Percentiles rank a stretch among this genome's conserved stretches.
Evolutionary conservation across 2,888 invertebrate genomes (phyloP).

Genomic region (Acrobasis suavella): DNA sequence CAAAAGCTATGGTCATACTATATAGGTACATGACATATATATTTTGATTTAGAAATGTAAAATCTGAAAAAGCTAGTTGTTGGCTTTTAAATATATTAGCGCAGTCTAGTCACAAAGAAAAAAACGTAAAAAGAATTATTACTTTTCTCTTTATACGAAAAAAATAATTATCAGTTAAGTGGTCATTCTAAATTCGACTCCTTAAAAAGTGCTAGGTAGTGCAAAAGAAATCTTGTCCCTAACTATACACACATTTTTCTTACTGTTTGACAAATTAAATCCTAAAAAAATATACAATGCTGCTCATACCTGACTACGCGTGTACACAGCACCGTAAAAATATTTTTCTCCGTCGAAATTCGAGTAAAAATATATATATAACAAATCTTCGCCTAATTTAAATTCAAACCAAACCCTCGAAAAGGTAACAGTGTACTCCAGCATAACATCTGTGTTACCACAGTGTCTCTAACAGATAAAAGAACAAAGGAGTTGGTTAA

Average conservation of each 20-base stretch:
- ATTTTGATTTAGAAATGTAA: neutral
- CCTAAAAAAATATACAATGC: neutral
- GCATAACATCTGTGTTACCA: conserved; percentile 11
- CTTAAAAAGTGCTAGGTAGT: too few relatives aligned
- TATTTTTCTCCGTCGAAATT: neutral
- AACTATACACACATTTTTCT: too few relatives aligned
- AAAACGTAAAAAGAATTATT: too few relatives aligned
- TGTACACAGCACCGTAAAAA: neutral
- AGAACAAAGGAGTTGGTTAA: conserved; percentile 20
- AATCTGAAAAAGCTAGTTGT: neutral
- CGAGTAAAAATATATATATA: neutral
- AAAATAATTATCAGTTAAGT: too few relatives aligned
- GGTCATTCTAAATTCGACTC: too few relatives aligned
- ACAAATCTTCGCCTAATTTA: conserved; percentile 15
- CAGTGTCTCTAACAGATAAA: conserved; percentile 21
- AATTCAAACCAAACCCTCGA: conserved; percentile 10
- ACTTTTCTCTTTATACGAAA: too few relatives aligned
- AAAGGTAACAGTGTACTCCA: conserved; percentile 12
- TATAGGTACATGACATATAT: neutral
- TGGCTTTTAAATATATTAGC: too few relatives aligned
- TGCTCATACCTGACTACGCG: neutral
- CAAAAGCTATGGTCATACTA: neutral
- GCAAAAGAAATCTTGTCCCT: too few relatives aligned
- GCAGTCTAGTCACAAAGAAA: too few relatives aligned
- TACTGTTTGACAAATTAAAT: too few relatives aligned